Evolutionary conservation across 2,797 vertebrate species (phyloP), one percentile per base, ranked within the genome.

Genomic region (Takifugu rubripes): DNA sequence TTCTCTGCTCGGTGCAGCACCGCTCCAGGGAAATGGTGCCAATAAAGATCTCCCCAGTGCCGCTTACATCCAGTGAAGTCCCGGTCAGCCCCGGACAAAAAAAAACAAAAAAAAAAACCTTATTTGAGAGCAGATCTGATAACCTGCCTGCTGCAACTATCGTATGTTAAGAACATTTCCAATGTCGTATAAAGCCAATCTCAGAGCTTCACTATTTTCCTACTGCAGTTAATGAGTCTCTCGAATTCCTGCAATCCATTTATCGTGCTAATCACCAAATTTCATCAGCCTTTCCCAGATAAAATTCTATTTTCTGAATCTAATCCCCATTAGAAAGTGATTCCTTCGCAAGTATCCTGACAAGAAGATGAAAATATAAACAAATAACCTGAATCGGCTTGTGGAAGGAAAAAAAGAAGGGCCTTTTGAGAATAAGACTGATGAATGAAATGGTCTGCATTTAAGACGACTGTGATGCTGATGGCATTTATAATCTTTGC

Each of bases 21-120:
- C 0, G 65, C 82, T 79, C 74, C 14, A 5, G 78, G 81, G 81
- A 82, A 60, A 25, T 31, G 56, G 53, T 74, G 81, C 71, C 85
- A 79, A 81, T 84, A 76, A 82, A 68, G 69, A 69, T 86, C 79
- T 76, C 46, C 51, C 61, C 68, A 64, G 17, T 72, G 76, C 74
- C 42, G 63, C 54, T 84, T 70, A 66, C 61, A 47, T 81, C 80
- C 74, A 80, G 64, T 72, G 71, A 74, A 74, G 52, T 70, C 59
- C 44, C 45, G 59, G 73, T 78, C 77, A 73, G 59, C 27, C 27
- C 3, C 2, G 50, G 67, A 79, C 69, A 25, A 74, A 73, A 56
- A 55, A 21, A 52, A 24, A 10, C n/a, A n/a, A 45, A 36, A 43
- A 17, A 10, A 45, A 36, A 40, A n/a, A 7, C 1, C 42, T 21